A percentile compares a stretch with the other conserved stretches of the same genome.
Conservation (phyloP, 1,140 invertebrate species). For the Teleopsis dalmanni region DNA sequence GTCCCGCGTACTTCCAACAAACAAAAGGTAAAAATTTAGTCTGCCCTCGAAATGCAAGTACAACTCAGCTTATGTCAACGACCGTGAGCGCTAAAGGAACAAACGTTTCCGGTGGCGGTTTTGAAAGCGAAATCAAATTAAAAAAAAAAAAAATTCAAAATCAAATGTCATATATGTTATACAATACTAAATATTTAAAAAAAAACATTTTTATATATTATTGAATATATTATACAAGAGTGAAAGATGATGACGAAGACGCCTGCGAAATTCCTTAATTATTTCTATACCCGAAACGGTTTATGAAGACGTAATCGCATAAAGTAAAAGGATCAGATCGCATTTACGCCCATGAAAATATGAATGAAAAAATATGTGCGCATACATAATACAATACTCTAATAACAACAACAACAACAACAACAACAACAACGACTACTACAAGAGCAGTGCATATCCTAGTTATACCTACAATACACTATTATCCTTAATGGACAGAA, state of each 20-base stretch:
- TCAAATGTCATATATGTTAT: slow-evolving; percentile 1
- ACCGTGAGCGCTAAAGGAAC: slow-evolving; percentile 2
- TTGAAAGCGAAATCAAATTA: slow-evolving; percentile 8
- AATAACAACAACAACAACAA: neutral
- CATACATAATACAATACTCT: neutral
- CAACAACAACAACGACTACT: too few relatives aligned
- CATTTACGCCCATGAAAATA: neutral
- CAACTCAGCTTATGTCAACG: slow-evolving; percentile 7
- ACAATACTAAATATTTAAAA: too few relatives aligned
- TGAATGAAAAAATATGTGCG: neutral
- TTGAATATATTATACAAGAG: too few relatives aligned
- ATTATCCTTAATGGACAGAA: too few relatives aligned
- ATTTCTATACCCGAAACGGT: too few relatives aligned
- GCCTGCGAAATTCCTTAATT: too few relatives aligned
- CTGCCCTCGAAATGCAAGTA: neutral
- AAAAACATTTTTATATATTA: too few relatives aligned
- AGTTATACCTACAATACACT: too few relatives aligned
- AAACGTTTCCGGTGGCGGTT: slow-evolving; percentile 5
- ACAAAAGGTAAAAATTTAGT: too few relatives aligned
- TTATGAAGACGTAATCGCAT: neutral
- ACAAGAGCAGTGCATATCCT: too few relatives aligned
- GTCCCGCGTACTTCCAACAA: too few relatives aligned
- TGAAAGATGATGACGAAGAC: too few relatives aligned
- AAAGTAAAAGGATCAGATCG: neutral
- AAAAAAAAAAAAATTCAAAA: slow-evolving; percentile 5